Conservation (phyloP, 2,888 invertebrate species). For the Eilema caniola region DNA sequence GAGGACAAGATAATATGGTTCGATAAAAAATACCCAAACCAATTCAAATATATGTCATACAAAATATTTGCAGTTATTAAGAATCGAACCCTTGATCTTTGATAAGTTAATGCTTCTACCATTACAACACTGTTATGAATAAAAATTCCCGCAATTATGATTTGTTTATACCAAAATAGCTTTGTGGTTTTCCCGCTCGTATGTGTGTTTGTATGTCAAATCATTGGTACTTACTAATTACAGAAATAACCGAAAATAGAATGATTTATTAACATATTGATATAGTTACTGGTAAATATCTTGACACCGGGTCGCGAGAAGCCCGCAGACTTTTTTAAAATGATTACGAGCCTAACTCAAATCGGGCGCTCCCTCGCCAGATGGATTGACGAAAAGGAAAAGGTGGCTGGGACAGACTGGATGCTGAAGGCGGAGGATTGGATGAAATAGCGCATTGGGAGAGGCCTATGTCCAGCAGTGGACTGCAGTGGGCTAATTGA, state of each 20-base stretch:
- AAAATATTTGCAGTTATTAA: not conserved
- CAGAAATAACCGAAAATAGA: not conserved
- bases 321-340: too few species aligned
- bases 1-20: too few species aligned
- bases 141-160: not conserved
- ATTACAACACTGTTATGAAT: not conserved
- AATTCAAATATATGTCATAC: not conserved
- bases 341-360: too few species aligned
- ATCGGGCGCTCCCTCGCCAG: too few species aligned
- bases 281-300: too few species aligned
- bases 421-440: too few species aligned
- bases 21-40: not conserved
- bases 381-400: too few species aligned
- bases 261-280: not conserved
- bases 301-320: too few species aligned
- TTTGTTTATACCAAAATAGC: not conserved
- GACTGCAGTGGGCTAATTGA: too few species aligned
- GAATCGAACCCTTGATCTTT: not conserved
- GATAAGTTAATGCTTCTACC: not conserved
- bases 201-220: not conserved
- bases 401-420: too few species aligned
- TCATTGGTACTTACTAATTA: not conserved
- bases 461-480: too few species aligned
- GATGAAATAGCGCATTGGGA: too few species aligned
- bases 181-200: not conserved